Percentiles rank a stretch among this genome's conserved stretches.
phyloP scores from a whole-genome alignment of 2,888 invertebrate genomes.

The Mantis religiosa region DNA sequence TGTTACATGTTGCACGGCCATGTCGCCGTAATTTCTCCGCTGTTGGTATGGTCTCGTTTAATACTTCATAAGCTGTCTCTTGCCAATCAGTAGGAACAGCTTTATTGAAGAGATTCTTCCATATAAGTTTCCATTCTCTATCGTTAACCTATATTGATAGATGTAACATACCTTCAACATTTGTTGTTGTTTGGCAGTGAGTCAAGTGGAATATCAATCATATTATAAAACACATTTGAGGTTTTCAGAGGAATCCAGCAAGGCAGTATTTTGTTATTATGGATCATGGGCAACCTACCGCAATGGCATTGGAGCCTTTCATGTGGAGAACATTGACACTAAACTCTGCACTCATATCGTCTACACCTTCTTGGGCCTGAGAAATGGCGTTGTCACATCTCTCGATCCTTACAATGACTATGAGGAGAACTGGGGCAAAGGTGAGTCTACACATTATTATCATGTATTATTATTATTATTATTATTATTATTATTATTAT shows the following conservation, averaged over 20 bases:
- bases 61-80: no score
- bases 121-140: no score
- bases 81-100: no score
- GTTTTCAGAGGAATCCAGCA: neutral
- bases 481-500: no score
- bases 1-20: no score
- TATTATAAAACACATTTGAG: neutral
- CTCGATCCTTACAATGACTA: slow-evolving; percentile 43
- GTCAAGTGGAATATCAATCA: neutral
- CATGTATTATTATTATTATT: no score
- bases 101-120: no score
- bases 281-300: slow-evolving; percentile 74
- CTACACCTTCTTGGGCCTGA: slow-evolving; percentile 70
- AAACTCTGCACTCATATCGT: slow-evolving; percentile 69
- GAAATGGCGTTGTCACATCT: slow-evolving; percentile 37
- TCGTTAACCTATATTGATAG: no score
- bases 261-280: slow-evolving; percentile 63
- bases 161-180: no score
- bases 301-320: slow-evolving; percentile 58
- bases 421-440: slow-evolving; percentile 26
- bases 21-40: no score
- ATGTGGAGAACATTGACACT: slow-evolving; percentile 62
- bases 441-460: neutral
- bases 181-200: neutral
- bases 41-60: no score